Base-by-base conservation (phyloP, 2,113 vertebrate genomes). In the Eulacestoma nigropectus region DNA sequence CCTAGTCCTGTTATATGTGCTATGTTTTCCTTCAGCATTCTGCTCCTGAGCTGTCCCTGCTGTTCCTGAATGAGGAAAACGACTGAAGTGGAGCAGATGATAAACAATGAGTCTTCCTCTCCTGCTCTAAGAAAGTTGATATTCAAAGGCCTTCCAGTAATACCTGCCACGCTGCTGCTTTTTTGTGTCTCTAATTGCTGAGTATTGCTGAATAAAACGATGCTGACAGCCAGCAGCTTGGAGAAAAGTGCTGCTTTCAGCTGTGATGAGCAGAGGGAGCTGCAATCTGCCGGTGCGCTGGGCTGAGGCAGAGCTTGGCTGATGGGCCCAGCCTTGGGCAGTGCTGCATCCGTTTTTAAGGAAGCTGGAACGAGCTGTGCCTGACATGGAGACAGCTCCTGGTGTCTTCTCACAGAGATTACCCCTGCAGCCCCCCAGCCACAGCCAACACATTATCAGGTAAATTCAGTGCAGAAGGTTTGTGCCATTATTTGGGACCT, bases 281-380 rank as follows among this genome's bases (percentile, higher is more conserved):
- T 32, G 32, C 3, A 6, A 12, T 3, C 25, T 18, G 25, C 4
- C 1, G 1, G 12, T 27, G 44, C 22, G 41, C 65, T 20, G 25
- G 42, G 32, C 21, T 57, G 30, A 62, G n/a, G 27, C 56, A 26
- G 21, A 76, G 56, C 27, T 19, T 10, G 18, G 30, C 62, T 25
- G 26, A 27, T 27, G 26, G 15, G n/a, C 2, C 9, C 59, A 52
- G 42, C 32, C 32, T 30, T 30, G 53, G 21, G n/a, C 39, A 19
- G 7, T 0, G 1, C 4, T 2, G 0, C 35, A n/a, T 39, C 39
- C 13, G 1, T 37, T 50, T 35, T 16, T 4, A 18, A 22, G 39
- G 63, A 6, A 59, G 22, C 20, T 92, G 79, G 29, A 60, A 32
- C 11, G 20, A 63, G 22, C 46, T 50, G 69, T 68, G 11, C 33